Conservation (phyloP, 2,113 vertebrate species). For the Eulemur macaco region DNA sequence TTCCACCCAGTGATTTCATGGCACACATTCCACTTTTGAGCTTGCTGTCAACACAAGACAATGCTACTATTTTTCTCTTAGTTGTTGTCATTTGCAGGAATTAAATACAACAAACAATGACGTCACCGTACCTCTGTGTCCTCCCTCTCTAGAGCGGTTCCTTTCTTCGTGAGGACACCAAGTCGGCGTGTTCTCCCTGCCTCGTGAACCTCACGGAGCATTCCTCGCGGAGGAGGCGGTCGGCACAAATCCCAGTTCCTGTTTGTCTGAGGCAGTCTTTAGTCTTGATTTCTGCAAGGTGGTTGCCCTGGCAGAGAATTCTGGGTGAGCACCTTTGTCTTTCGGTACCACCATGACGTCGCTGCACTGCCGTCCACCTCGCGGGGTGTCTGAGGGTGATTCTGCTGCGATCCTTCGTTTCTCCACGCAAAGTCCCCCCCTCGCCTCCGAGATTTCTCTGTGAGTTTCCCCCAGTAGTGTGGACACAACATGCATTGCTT, state of each 20-base stretch:
- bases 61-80: not conserved
- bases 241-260: not conserved
- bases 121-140: not conserved
- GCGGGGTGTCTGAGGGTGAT: not conserved
- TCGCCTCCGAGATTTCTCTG: not conserved
- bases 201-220: accelerated
- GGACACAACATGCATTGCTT: not conserved
- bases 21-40: accelerated
- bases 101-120: not conserved
- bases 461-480: not conserved
- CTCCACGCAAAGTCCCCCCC: not conserved
- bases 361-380: accelerated
- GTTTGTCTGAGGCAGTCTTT: no score
- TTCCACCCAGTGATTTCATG: not conserved
- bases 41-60: no score
- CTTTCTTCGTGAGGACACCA: not conserved
- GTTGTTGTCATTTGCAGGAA: not conserved
- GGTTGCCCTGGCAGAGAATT: not conserved
- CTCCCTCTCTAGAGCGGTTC: not conserved
- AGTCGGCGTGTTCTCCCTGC: not conserved
- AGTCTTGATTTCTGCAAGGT: not conserved
- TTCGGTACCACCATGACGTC: no score
- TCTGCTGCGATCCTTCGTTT: not conserved
- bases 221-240: not conserved
- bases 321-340: not conserved